Percentiles rank a stretch among this genome's conserved stretches.
Evolutionary conservation across 2,797 vertebrate genomes (phyloP).

Genomic region (Neostethus bicornis): DNA sequence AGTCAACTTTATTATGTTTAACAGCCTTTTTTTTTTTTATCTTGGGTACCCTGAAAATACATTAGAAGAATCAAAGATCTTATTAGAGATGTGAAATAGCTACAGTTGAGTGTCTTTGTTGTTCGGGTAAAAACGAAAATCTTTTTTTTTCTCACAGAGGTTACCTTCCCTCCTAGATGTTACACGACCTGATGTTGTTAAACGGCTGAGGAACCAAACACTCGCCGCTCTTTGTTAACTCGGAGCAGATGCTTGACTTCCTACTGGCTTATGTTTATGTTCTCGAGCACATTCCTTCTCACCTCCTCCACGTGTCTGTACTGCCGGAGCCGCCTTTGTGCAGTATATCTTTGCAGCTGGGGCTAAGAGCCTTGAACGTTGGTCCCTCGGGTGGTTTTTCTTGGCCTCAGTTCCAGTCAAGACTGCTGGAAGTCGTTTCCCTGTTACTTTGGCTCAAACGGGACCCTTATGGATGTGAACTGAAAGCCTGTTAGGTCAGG

Average conservation of each 20-base stretch:
- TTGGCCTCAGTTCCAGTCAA: conserved; percentile 29
- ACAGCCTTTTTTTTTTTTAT: neutral
- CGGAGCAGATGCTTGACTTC: conserved; percentile 71
- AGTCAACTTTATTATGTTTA: no score
- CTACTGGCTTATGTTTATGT: conserved; percentile 68
- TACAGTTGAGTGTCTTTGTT: neutral
- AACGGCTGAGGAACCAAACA: conserved; percentile 23
- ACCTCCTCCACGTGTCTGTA: conserved; percentile 67
- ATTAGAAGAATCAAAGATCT: neutral
- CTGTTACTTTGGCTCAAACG: conserved; percentile 52
- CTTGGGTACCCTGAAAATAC: conserved; percentile 3
- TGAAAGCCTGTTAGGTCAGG: conserved; percentile 36
- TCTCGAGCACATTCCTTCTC: conserved; percentile 70
- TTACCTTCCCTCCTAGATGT: conserved; percentile 33
- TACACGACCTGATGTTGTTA: conserved; percentile 25
- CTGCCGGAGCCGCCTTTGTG: conserved; percentile 51
- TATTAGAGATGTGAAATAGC: conserved; percentile 3
- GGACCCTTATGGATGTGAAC: conserved; percentile 37
- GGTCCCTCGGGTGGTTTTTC: conserved; percentile 39
- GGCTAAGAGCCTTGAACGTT: conserved; percentile 16
- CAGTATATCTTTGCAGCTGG: conserved; percentile 64
- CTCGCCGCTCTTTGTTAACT: conserved; percentile 53
- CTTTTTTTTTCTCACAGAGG: conserved; percentile 25
- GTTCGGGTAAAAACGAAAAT: neutral
- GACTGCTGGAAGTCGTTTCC: conserved; percentile 59